A percentile compares a stretch with the other conserved stretches of the same genome.
These are phyloP conservation scores for Alloscopus bannaensis DNA, from an alignment of 2,888 invertebrate species.

Conservation along the genomic window DNA sequence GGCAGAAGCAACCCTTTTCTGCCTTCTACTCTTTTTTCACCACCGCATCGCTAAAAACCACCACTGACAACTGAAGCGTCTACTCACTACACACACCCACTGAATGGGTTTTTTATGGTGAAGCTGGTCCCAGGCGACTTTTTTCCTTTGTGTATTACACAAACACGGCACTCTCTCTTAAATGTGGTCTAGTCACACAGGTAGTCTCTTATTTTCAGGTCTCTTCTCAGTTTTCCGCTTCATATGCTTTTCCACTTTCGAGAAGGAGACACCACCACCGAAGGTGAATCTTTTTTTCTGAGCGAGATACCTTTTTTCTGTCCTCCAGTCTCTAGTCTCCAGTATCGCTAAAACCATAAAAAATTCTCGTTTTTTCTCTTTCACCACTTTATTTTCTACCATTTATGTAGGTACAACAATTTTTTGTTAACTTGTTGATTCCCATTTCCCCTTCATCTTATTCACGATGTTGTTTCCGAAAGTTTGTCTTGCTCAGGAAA, in stretches of 20 bases:
- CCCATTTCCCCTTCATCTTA: conserved; percentile 9
- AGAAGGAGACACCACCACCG: background rate
- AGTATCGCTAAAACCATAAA: conserved; percentile 19
- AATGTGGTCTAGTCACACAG: too few species aligned
- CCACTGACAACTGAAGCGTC: too few species aligned
- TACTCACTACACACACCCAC: background rate
- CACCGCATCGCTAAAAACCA: too few species aligned
- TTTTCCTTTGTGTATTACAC: too few species aligned
- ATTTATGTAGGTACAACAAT: background rate
- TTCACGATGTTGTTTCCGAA: conserved; percentile 10
- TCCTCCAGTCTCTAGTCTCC: too few species aligned
- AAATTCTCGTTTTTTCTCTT: conserved; percentile 6
- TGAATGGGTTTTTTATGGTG: background rate
- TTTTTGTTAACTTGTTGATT: conserved; percentile 48
- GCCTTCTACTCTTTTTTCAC: background rate
- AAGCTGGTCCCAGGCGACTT: conserved; percentile 30
- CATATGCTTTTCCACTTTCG: too few species aligned
- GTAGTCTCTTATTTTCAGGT: background rate
- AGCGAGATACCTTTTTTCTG: too few species aligned
- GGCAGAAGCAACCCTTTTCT: background rate
- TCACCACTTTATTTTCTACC: too few species aligned
- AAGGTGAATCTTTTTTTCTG: too few species aligned
- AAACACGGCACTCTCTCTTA: too few species aligned
- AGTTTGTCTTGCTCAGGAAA: conserved; percentile 20
- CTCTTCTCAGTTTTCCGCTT: background rate